These are phyloP conservation scores for Leptogaster cylindrica DNA, from an alignment of 2,888 invertebrate species.

Conservation along the genomic window DNA sequence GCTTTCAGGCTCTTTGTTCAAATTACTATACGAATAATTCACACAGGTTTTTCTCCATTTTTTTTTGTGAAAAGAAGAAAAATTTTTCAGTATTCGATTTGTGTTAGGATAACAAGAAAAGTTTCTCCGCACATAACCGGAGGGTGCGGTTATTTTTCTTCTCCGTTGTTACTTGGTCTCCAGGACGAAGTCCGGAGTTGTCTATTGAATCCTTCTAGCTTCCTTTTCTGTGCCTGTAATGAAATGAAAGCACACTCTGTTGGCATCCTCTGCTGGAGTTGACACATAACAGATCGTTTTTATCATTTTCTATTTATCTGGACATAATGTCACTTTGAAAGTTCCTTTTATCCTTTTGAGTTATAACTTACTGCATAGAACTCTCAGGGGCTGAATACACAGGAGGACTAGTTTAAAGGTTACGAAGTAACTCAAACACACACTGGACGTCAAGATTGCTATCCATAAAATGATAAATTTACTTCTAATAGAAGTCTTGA, in stretches of 20 bases:
- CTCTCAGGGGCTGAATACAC: not conserved
- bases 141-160: not conserved
- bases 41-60: no score
- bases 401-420: not conserved
- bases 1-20: not conserved
- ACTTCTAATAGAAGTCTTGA: constrained; percentile 1
- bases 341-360: constrained; percentile 1
- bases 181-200: not conserved
- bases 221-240: not conserved
- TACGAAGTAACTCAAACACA: not conserved
- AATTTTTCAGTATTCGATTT: not conserved
- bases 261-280: not conserved
- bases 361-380: not conserved
- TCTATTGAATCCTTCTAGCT: not conserved
- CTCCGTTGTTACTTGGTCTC: not conserved
- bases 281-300: constrained; percentile 17
- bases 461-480: constrained; percentile 11
- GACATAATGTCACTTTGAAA: constrained; percentile 7
- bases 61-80: not conserved
- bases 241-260: no score
- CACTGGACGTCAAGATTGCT: not conserved
- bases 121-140: not conserved
- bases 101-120: no score
- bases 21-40: not conserved
- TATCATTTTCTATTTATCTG: constrained; percentile 31